phyloP scores from a whole-genome alignment of 2,888 invertebrate species.

The Globia sparganii region DNA sequence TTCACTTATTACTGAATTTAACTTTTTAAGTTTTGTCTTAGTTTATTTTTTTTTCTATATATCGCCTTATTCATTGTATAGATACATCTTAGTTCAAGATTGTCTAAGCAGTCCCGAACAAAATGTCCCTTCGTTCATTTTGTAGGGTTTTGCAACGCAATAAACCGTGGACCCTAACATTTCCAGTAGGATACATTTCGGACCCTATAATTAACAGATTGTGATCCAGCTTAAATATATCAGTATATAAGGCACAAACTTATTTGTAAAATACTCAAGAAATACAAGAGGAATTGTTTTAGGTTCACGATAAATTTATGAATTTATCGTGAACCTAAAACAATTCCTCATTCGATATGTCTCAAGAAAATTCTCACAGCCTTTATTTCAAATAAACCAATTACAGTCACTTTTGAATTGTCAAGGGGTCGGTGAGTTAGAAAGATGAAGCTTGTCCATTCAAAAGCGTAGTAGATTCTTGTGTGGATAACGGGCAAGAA shows the following conservation, averaged over 20 bases:
- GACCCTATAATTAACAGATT: conserved; percentile 31
- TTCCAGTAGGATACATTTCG: conserved; percentile 20
- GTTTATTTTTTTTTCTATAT: neutral
- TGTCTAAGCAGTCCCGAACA: conserved; percentile 7
- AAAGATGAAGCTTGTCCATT: too few species aligned
- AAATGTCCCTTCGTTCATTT: conserved; percentile 15
- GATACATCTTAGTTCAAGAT: neutral
- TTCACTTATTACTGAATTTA: neutral
- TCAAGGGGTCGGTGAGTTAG: neutral
- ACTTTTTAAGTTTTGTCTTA: neutral
- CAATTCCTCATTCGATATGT: too few species aligned
- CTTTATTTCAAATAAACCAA: neutral
- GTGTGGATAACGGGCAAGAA: too few species aligned
- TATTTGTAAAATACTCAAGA: neutral
- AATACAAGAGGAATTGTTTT: neutral
- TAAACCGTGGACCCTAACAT: conserved; percentile 20
- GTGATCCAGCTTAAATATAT: conserved; percentile 10
- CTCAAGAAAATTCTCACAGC: neutral
- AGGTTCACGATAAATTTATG: neutral
- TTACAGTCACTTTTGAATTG: neutral
- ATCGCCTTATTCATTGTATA: neutral
- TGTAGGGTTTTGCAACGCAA: conserved; percentile 2
- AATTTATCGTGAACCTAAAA: too few species aligned
- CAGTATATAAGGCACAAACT: conserved; percentile 5
- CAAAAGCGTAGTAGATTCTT: too few species aligned